Evolutionary conservation across 2,888 invertebrate genomes (phyloP).

Genomic region (Aethes cnicana): DNA sequence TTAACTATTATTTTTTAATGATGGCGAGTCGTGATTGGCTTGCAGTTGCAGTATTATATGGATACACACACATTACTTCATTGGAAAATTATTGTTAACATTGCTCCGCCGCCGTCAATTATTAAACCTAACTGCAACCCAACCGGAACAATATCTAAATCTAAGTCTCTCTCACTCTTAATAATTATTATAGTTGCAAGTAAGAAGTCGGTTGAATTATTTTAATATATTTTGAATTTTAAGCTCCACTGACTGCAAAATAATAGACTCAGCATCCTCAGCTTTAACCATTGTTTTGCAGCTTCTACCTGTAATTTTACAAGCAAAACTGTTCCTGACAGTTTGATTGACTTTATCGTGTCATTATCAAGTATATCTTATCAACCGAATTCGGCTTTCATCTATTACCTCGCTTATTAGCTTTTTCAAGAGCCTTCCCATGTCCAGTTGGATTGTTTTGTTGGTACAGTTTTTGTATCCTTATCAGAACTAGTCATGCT

Average conservation of each 20-base stretch:
- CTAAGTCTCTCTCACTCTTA: no score
- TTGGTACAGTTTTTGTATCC: slow-evolving; percentile 6
- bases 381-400: slow-evolving; percentile 40
- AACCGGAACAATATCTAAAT: no score
- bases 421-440: slow-evolving; percentile 54
- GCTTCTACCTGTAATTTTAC: no score
- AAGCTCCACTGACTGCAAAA: no score
- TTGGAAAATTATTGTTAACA: not conserved
- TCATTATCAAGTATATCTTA: slow-evolving; percentile 42
- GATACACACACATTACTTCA: not conserved
- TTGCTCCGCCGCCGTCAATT: not conserved
- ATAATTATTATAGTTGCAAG: no score
- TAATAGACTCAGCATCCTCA: no score
- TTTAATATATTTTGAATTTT: no score
- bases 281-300: no score
- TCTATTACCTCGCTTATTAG: slow-evolving; percentile 55
- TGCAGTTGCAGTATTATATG: not conserved
- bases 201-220: no score
- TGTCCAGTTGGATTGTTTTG: slow-evolving; percentile 3
- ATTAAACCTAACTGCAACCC: slow-evolving; percentile 10
- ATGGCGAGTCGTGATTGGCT: not conserved
- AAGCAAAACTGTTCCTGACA: slow-evolving; percentile 31
- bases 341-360: slow-evolving; percentile 46
- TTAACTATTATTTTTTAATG: slow-evolving; percentile 29
- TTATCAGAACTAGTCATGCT: slow-evolving; percentile 6